These are phyloP conservation scores for Drosophila mulleri DNA, from an alignment of 2,888 invertebrate species.

Conservation along the genomic window DNA sequence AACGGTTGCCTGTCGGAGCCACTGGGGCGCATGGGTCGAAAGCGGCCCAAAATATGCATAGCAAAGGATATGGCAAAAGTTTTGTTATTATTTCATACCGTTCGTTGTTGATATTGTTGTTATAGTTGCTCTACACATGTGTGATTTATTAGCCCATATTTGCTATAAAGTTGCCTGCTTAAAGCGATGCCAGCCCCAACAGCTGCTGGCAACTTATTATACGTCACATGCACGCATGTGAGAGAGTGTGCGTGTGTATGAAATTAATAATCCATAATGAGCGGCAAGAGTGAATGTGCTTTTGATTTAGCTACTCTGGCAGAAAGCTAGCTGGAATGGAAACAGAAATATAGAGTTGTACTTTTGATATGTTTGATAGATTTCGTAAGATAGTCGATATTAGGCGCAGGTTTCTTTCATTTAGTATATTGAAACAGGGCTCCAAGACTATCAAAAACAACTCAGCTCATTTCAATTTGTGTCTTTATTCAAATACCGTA, in stretches of 20 bases:
- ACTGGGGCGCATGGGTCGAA: background rate
- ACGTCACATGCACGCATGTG: conserved; percentile 20
- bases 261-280: conserved; percentile 47
- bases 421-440: no score
- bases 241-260: conserved; percentile 4
- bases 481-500: background rate
- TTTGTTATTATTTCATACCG: conserved; percentile 33
- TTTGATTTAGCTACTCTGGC: conserved; percentile 46
- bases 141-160: conserved; percentile 67
- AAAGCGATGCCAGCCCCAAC: conserved; percentile 45
- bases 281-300: conserved; percentile 43
- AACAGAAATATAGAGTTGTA: background rate
- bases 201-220: conserved; percentile 46
- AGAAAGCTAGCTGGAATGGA: background rate
- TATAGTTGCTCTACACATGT: conserved; percentile 46
- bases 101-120: conserved; percentile 13
- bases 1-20: conserved; percentile 28
- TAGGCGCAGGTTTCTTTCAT: background rate
- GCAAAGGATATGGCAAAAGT: conserved; percentile 52
- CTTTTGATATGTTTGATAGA: background rate
- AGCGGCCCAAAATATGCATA: conserved; percentile 2
- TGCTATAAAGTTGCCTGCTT: conserved; percentile 56
- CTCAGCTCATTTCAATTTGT: no score
- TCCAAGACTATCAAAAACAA: no score
- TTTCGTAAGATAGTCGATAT: background rate